Base-by-base conservation (phyloP, 2,888 invertebrate species). In the Pyrgus malvae region DNA sequence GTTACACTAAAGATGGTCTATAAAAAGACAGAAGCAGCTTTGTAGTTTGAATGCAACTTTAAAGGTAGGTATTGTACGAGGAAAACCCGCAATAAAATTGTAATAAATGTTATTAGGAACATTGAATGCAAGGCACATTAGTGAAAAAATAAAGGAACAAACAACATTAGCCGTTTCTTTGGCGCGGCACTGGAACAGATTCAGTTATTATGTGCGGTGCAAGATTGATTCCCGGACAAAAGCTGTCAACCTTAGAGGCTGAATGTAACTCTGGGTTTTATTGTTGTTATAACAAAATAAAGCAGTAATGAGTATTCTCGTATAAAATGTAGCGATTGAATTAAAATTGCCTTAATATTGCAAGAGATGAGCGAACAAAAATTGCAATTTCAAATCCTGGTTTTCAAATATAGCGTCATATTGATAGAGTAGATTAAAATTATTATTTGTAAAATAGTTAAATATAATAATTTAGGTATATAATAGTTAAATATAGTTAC, bases 261-360 rank as follows among this genome's bases (percentile, higher is more conserved):
- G 81, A 82, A 82, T 82, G 77, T 80, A 82, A 68, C 63, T 66
- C 61, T 64, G 68, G 64, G 69, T 67, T 69, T 71, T 72, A 83
- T 89, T 88, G 85, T 89, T 85, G 84, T 84, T 80, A 83, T 74
- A 83, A 83, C 78, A 86, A 88, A 88, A 88, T 88, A 81, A 87
- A 89, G 87, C 74, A 80, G 74, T 87, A 89, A 88, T 89, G 86
- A 88, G 88, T 70, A 70, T 66, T 73, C 74, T 74, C 69, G 70
- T 73, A 70, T 69, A 69, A 71, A 83, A 81, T 79, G 81, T 80
- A 75, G 76, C 70, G 77, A 84, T 86, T 86, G 81, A 89, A 89
- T 87, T 84, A 83, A 88, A 88, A 83, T 83, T 81, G 73, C 80
- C 76, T 76, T 76, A 80, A 82, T 83, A 78, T 76, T 77, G 78